Evolutionary conservation across 2,797 vertebrate genomes (phyloP).

Genomic region (Tapirus indicus): DNA sequence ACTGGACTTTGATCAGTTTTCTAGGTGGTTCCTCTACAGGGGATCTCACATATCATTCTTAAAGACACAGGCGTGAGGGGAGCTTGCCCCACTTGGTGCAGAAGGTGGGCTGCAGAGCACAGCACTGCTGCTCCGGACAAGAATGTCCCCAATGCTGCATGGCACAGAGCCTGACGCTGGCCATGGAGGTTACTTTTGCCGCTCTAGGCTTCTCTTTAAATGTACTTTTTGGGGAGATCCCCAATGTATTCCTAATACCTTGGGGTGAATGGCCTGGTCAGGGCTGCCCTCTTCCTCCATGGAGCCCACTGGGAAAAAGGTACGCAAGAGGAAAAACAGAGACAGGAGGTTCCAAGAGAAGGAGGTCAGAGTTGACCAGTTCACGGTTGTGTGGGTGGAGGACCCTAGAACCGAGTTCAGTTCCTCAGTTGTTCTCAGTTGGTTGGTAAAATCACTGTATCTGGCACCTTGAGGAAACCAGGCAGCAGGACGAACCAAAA

Average conservation of each 20-base stretch:
- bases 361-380: neutral
- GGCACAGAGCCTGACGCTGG: rapidly evolving
- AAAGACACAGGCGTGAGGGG: neutral
- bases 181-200: neutral
- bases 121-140: too few relatives aligned
- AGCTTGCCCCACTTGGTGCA: neutral
- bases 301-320: neutral
- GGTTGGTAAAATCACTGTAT: neutral
- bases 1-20: neutral
- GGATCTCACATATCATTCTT: neutral
- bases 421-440: neutral
- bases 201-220: neutral
- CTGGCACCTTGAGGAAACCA: neutral
- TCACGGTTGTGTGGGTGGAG: neutral
- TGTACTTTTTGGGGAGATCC: neutral
- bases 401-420: neutral
- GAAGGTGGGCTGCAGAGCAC: neutral
- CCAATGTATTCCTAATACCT: neutral
- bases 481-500: neutral
- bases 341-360: neutral
- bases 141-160: too few relatives aligned
- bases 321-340: neutral
- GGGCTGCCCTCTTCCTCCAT: neutral
- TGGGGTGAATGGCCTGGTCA: neutral
- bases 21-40: neutral